phyloP scores from a whole-genome alignment of 1,140 invertebrate genomes.

The Megalonaias nervosa region DNA sequence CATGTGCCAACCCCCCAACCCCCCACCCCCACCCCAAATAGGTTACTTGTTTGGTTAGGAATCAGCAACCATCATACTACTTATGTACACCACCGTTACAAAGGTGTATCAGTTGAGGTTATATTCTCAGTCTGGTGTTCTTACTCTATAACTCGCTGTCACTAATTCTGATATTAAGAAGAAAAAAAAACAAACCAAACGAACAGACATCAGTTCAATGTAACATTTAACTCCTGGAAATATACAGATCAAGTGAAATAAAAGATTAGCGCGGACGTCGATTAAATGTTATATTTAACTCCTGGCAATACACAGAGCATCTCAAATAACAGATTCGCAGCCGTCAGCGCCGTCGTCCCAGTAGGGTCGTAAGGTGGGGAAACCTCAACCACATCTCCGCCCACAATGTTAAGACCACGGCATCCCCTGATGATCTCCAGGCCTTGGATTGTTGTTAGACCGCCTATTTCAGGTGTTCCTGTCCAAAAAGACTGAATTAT shows the following conservation, averaged over 20 bases:
- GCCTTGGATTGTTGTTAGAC: constrained; percentile 61
- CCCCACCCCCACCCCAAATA: too few relatives aligned
- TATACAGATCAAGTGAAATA: constrained; percentile 59
- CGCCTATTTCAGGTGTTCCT: constrained; percentile 68
- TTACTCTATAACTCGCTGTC: too few relatives aligned
- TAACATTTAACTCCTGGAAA: constrained; percentile 57
- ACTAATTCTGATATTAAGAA: too few relatives aligned
- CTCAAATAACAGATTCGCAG: constrained; percentile 66
- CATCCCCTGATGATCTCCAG: constrained; percentile 66
- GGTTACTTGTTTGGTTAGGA: too few relatives aligned
- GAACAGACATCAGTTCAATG: not conserved
- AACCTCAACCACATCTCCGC: constrained; percentile 67
- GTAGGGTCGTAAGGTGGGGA: constrained; percentile 62
- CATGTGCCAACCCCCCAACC: too few relatives aligned
- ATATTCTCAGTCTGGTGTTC: too few relatives aligned
- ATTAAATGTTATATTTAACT: constrained; percentile 49
- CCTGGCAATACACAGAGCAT: constrained; percentile 65
- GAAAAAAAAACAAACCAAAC: too few relatives aligned
- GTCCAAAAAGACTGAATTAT: not conserved
- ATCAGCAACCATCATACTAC: too few relatives aligned
- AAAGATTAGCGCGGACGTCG: too few relatives aligned
- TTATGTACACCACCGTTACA: too few relatives aligned
- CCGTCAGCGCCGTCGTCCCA: constrained; percentile 59
- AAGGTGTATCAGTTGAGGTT: too few relatives aligned
- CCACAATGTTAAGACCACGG: constrained; percentile 61